phyloP scores from a whole-genome alignment of 1,140 invertebrate genomes.

The Drosophila willistoni region DNA sequence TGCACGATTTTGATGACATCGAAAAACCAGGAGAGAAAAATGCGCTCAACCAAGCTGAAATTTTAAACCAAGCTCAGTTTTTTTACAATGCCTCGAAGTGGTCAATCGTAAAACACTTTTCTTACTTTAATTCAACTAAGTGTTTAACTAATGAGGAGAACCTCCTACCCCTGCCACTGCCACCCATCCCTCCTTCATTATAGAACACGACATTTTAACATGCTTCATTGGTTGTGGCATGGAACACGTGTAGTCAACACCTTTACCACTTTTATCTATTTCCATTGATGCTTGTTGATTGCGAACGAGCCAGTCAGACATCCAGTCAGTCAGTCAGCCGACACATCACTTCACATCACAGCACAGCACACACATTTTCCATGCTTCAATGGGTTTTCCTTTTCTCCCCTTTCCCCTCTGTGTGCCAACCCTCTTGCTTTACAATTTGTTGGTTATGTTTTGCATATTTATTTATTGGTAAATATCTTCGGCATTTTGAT shows the following conservation, averaged over 20 bases:
- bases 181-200: slow-evolving; percentile 36
- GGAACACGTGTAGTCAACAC: slow-evolving; percentile 70
- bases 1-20: slow-evolving; percentile 70
- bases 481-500: slow-evolving; percentile 36
- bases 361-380: slow-evolving; percentile 55
- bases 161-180: background rate
- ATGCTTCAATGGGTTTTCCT: slow-evolving; percentile 57
- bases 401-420: slow-evolving; percentile 18
- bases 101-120: background rate
- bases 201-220: slow-evolving; percentile 40
- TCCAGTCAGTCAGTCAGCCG: slow-evolving; percentile 3
- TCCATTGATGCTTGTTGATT: slow-evolving; percentile 61
- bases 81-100: slow-evolving; percentile 13
- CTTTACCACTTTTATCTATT: slow-evolving; percentile 41
- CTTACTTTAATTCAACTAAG: slow-evolving; percentile 53
- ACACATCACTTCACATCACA: slow-evolving; percentile 39
- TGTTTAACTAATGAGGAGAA: slow-evolving; percentile 46
- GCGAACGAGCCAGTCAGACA: slow-evolving; percentile 5
- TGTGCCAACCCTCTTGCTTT: background rate
- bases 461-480: slow-evolving; percentile 59
- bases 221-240: background rate
- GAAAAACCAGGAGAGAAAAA: slow-evolving; percentile 46
- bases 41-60: slow-evolving; percentile 71
- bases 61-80: slow-evolving; percentile 25
- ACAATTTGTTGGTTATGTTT: slow-evolving; percentile 35